Evolutionary conservation across 2,113 vertebrate species (phyloP).

Genomic region (Eulemur rufifrons): DNA sequence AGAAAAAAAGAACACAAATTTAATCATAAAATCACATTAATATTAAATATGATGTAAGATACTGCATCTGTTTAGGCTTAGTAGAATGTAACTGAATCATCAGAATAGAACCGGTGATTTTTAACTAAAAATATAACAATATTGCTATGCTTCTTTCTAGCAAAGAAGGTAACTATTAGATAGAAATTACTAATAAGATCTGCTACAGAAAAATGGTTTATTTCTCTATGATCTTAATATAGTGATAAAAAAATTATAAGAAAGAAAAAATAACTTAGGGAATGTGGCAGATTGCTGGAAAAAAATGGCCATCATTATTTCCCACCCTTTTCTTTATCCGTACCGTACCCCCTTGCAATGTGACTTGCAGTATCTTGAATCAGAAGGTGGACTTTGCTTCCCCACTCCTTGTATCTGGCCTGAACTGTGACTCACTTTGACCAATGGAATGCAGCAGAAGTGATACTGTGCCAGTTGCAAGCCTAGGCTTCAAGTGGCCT

Average conservation of each 20-base stretch:
- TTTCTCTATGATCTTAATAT: not conserved
- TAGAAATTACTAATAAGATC: conserved; percentile 9
- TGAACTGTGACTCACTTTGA: not conserved
- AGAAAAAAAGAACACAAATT: not conserved
- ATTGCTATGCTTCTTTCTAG: not conserved
- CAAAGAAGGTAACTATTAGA: not conserved
- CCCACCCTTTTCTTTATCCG: not conserved
- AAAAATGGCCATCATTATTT: not conserved
- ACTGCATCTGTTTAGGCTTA: conserved; percentile 9
- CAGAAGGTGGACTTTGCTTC: not conserved
- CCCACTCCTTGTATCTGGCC: not conserved
- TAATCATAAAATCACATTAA: conserved; percentile 24
- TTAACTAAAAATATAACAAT: conserved; percentile 23
- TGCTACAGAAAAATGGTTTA: not conserved
- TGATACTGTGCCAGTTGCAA: not conserved
- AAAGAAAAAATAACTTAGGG: not conserved
- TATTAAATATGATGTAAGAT: conserved; percentile 34
- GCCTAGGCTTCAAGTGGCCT: not conserved
- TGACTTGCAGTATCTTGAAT: not conserved
- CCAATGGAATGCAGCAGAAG: not conserved
- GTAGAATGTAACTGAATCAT: conserved; percentile 16
- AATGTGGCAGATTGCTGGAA: not conserved
- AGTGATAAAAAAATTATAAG: not conserved
- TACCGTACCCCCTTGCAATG: not conserved
- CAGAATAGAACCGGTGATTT: conserved; percentile 12